Evolutionary conservation across 1,140 invertebrate genomes (phyloP), one percentile per base, ranked within the genome.

Genomic region (Drosophila ironensis): DNA sequence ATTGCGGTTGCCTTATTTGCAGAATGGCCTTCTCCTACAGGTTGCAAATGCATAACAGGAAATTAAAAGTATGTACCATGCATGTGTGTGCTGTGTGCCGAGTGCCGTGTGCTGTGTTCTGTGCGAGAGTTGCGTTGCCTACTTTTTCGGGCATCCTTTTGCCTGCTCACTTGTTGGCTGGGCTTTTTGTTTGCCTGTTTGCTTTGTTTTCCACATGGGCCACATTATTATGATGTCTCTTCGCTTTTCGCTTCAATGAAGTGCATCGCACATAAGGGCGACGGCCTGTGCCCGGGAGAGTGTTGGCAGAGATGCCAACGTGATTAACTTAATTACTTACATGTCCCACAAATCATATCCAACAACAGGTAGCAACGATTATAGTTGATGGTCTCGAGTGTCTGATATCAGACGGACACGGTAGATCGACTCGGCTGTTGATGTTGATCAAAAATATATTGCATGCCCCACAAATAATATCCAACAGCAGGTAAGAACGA

Each of bases 221-320:
- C 70, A 73, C 52, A 73, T 73, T 74, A 74, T 74, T 74, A 74
- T 74, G 70, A 74, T 74, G 71, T 68, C 53, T 69, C 52, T 69
- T 57, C 52, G 42, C 52, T 70, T 71, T 71, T 71, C 38, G 71
- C 61, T 61, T 74, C 51, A 73, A 73, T 73, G 47, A 73, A 73
- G 61, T 59, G 71, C 70, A 71, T 45, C 47, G 53, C 54, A 71
- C 46, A 71, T 51, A 71, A 45, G 52, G 67, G 64, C 37, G 42
- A 7, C 3, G 17, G 45, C 22, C 24, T 45, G 35, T 53, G 37
- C 35, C 24, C 9, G 35, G 9, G n/a, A 14, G 5, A 33, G 22
- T 45, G 12, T 19, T 11, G 19, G 9, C n/a, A n/a, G n/a, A n/a
- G n/a, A n/a, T n/a, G n/a, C n/a, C n/a, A n/a, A n/a, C n/a, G n/a